Percentiles rank a stretch among this genome's conserved stretches.
These are phyloP conservation scores for Trididemnum miniatum DNA, from an alignment of 23 tunicate genomes.

Conservation along the genomic window DNA sequence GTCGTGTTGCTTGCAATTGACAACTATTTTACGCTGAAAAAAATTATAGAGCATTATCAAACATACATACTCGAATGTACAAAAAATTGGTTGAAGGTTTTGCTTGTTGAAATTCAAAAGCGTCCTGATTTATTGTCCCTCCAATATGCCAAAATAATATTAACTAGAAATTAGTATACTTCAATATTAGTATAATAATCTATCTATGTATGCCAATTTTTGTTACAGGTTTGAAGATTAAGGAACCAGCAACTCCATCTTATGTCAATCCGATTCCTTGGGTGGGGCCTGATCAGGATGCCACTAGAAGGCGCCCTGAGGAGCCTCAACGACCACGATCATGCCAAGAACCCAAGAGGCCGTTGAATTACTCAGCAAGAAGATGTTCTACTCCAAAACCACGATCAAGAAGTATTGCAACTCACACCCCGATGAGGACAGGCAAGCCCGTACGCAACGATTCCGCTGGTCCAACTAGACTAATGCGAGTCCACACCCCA, in stretches of 20 bases:
- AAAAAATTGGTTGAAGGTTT: too few relatives aligned
- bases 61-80: too few relatives aligned
- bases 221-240: slow-evolving; percentile 5
- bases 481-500: slow-evolving; percentile 10
- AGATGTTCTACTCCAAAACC: slow-evolving; percentile 25
- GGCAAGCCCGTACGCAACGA: background rate
- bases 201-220: too few relatives aligned
- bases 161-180: too few relatives aligned
- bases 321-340: background rate
- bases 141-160: too few relatives aligned
- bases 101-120: too few relatives aligned
- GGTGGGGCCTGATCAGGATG: slow-evolving; percentile 45
- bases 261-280: slow-evolving; percentile 45
- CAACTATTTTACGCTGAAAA: too few relatives aligned
- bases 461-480: background rate
- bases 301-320: slow-evolving; percentile 25
- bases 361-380: background rate
- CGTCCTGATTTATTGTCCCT: too few relatives aligned
- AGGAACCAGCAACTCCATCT: slow-evolving; percentile 29
- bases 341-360: background rate
- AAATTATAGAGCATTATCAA: too few relatives aligned
- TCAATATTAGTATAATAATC: too few relatives aligned
- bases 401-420: slow-evolving; percentile 4
- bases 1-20: too few relatives aligned
- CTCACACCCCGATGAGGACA: slow-evolving; percentile 40